Evolutionary conservation across 2,888 invertebrate genomes (phyloP).

Genomic region (Gymnosoma rotundatum): DNA sequence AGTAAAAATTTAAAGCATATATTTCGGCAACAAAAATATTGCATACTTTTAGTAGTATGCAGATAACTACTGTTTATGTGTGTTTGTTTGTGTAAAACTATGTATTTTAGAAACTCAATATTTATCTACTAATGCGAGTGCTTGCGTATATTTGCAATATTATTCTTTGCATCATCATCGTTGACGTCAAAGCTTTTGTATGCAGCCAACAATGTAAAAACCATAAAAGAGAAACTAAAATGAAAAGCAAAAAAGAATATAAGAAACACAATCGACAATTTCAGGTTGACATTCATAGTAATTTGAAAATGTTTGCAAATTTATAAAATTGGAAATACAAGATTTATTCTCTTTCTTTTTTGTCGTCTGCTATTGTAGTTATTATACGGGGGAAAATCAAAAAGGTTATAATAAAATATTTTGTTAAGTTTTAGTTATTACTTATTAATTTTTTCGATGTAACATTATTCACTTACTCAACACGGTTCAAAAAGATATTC

Average conservation of each 20-base stretch:
- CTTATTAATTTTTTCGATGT: no score
- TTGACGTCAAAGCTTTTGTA: conserved; percentile 20
- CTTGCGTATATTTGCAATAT: conserved; percentile 16
- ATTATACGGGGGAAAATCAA: neutral
- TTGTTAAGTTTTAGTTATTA: no score
- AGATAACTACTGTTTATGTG: neutral
- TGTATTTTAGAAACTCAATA: conserved; percentile 30
- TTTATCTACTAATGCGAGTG: conserved; percentile 14
- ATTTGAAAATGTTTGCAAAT: conserved; percentile 68
- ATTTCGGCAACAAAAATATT: conserved; percentile 62
- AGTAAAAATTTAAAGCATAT: conserved; percentile 49
- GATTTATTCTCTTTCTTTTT: conserved; percentile 54
- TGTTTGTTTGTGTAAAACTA: neutral
- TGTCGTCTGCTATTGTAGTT: neutral
- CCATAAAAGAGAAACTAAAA: conserved; percentile 45
- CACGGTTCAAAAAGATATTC: no score
- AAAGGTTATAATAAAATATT: no score
- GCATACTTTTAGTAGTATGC: conserved; percentile 53
- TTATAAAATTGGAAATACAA: conserved; percentile 65
- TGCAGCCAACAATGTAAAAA: conserved; percentile 12
- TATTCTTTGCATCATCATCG: conserved; percentile 26
- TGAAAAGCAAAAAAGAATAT: conserved; percentile 21
- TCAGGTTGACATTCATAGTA: conserved; percentile 58
- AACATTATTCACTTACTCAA: no score
- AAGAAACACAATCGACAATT: conserved; percentile 50